Conservation (phyloP, 2,888 invertebrate species). For the Tryphoninae sp. region DNA sequence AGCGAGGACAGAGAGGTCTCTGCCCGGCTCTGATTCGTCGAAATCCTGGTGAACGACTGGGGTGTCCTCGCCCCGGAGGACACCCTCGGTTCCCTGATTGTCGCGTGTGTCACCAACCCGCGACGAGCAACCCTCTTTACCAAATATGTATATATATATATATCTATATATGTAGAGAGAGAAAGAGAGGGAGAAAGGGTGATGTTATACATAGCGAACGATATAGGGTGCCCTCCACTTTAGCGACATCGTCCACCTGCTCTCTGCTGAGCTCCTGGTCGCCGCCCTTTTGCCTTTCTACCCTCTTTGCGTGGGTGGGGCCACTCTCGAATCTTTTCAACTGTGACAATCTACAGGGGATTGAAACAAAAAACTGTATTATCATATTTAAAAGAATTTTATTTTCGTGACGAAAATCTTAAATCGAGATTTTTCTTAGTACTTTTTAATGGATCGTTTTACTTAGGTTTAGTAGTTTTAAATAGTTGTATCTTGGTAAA, state of each 20-base stretch:
- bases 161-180: neutral
- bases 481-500: neutral
- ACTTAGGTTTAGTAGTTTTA: neutral
- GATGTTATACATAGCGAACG: neutral
- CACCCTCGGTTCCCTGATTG: slow-evolving; percentile 44
- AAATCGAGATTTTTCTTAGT: too few relatives aligned
- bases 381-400: too few relatives aligned
- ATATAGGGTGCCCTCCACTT: slow-evolving; percentile 15
- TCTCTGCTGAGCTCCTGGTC: slow-evolving; percentile 48
- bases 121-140: slow-evolving; percentile 45
- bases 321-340: slow-evolving; percentile 10
- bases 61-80: slow-evolving; percentile 46
- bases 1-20: slow-evolving; percentile 41
- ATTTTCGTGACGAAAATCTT: too few relatives aligned
- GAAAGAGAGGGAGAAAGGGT: too few relatives aligned
- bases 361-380: too few relatives aligned
- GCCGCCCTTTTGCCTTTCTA: slow-evolving; percentile 65
- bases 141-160: neutral
- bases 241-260: slow-evolving; percentile 55
- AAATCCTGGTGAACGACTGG: slow-evolving; percentile 45
- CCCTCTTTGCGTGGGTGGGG: slow-evolving; percentile 55
- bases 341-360: neutral
- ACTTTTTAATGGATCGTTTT: too few relatives aligned
- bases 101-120: slow-evolving; percentile 71
- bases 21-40: slow-evolving; percentile 74